A percentile compares a stretch with the other conserved stretches of the same genome.
Conservation (phyloP, 1,140 invertebrate species). For the Drosophila arawakana region DNA sequence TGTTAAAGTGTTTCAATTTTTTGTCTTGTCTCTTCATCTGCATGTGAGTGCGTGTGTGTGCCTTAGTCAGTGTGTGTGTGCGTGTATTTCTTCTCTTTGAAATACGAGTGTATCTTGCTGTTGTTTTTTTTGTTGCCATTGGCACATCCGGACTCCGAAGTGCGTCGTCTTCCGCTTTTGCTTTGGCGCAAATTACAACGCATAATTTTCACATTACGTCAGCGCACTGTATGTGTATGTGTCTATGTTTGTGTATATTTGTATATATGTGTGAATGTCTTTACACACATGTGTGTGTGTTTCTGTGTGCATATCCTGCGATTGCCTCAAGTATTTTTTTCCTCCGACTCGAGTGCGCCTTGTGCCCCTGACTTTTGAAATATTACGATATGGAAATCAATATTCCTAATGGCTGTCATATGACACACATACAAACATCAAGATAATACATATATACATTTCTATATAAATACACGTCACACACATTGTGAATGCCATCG, state of each 20-base stretch:
- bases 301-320: constrained; percentile 28
- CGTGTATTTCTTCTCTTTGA: constrained; percentile 44
- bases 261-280: constrained; percentile 4
- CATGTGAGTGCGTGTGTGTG: constrained; percentile 52
- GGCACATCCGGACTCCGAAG: constrained; percentile 52
- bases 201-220: constrained; percentile 81
- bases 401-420: constrained; percentile 76
- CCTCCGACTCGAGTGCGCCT: constrained; percentile 31
- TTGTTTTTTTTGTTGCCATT: constrained; percentile 32
- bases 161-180: constrained; percentile 77
- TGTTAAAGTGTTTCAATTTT: constrained; percentile 82
- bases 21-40: constrained; percentile 72
- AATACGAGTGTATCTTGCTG: constrained; percentile 51
- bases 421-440: constrained; percentile 48
- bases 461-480: background rate
- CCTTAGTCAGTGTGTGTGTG: constrained; percentile 26
- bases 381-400: constrained; percentile 80
- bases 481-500: background rate
- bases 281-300: too few relatives aligned
- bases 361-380: constrained; percentile 62
- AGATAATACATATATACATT: background rate
- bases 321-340: constrained; percentile 38
- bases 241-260: constrained; percentile 20
- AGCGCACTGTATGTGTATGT: constrained; percentile 51
- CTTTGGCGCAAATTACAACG: constrained; percentile 79